Evolutionary conservation across 2,797 vertebrate genomes (phyloP).

Genomic region (Botia almorhae): DNA sequence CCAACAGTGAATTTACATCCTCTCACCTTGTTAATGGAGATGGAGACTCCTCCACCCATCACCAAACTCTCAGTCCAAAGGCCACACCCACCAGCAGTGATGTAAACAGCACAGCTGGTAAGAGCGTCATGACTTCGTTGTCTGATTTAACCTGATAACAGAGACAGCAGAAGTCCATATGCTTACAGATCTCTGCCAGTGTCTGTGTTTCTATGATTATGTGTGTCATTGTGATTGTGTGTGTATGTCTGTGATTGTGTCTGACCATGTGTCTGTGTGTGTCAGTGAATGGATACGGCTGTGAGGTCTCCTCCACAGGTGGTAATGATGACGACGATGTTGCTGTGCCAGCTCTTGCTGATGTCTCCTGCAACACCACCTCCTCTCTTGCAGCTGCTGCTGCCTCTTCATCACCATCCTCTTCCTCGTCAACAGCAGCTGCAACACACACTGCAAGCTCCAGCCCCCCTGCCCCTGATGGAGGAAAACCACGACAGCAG

Average conservation of each 20-base stretch:
- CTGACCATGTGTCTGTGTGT: too few relatives aligned
- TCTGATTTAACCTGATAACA: neutral
- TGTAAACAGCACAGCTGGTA: slow-evolving; percentile 79
- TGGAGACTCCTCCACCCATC: slow-evolving; percentile 76
- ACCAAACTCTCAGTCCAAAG: slow-evolving; percentile 78
- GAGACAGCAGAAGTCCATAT: too few relatives aligned
- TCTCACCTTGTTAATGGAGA: slow-evolving; percentile 82
- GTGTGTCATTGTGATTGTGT: neutral
- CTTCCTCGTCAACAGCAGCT: slow-evolving; percentile 59
- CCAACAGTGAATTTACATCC: slow-evolving; percentile 71
- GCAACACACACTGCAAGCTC: slow-evolving; percentile 61
- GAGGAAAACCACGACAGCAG: slow-evolving; percentile 87
- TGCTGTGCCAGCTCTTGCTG: slow-evolving; percentile 12
- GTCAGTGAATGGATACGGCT: slow-evolving; percentile 16
- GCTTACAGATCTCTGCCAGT: too few relatives aligned
- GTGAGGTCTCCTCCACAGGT: slow-evolving; percentile 6
- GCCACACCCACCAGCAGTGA: slow-evolving; percentile 76
- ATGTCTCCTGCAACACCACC: slow-evolving; percentile 57
- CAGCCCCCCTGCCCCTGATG: slow-evolving; percentile 75
- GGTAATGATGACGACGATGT: slow-evolving; percentile 78
- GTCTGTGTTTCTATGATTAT: too few relatives aligned
- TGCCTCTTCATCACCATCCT: slow-evolving; percentile 28
- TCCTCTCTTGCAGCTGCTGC: slow-evolving; percentile 31
- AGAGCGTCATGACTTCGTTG: slow-evolving; percentile 54
- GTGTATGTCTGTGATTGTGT: too few relatives aligned